Conservation (phyloP, 1,140 invertebrate species). For the Trachymyrmex septentrionalis region DNA sequence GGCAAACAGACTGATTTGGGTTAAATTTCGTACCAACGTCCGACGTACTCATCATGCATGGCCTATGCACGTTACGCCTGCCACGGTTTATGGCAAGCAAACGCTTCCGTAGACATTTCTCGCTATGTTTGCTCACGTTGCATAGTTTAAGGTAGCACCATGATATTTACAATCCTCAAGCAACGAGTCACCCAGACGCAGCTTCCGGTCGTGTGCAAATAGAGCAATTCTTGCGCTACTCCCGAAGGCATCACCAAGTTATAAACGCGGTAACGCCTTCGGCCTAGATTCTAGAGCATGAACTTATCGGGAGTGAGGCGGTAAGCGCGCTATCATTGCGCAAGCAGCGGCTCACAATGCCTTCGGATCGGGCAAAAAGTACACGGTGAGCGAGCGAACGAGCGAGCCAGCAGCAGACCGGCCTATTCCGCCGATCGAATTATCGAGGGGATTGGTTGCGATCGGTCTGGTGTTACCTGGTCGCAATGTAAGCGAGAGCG, state of each 20-base stretch:
- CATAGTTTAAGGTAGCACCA: background rate
- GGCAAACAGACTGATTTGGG: constrained; percentile 24
- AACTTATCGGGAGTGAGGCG: constrained; percentile 83
- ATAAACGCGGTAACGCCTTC: constrained; percentile 83
- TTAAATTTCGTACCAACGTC: constrained; percentile 50
- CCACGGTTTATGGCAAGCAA: constrained; percentile 13
- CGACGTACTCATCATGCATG: constrained; percentile 30
- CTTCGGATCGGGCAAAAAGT: constrained; percentile 76
- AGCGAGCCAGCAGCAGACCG: constrained; percentile 49
- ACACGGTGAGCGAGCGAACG: constrained; percentile 67
- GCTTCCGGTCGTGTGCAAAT: constrained; percentile 45
- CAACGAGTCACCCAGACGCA: constrained; percentile 29
- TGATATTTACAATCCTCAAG: constrained; percentile 26
- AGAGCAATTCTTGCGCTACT: constrained; percentile 51
- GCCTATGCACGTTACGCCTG: background rate
- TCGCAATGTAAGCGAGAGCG: constrained; percentile 55
- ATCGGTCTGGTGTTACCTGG: constrained; percentile 29
- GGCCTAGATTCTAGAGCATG: constrained; percentile 84
- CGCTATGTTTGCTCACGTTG: constrained; percentile 4
- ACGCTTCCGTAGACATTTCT: constrained; percentile 31
- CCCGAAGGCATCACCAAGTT: constrained; percentile 76
- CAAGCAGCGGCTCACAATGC: constrained; percentile 82
- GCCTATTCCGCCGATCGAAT: constrained; percentile 68
- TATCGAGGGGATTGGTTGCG: constrained; percentile 73
- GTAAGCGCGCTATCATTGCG: constrained; percentile 81